Base-by-base conservation (phyloP, 2,113 vertebrate genomes). In the Podarcis raffonei region DNA sequence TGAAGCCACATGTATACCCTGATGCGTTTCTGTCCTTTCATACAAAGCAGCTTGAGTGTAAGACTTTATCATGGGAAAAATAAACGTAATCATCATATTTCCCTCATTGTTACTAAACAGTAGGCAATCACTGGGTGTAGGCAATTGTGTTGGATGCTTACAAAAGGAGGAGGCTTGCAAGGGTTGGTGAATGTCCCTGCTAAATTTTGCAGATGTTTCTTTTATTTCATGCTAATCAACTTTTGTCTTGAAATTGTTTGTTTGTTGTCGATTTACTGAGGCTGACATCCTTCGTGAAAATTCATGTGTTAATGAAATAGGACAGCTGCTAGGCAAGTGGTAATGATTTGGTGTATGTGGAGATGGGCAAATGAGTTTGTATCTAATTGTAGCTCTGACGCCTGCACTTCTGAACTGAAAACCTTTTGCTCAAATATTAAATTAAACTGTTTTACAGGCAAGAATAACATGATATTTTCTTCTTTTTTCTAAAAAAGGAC, bases 251-350 rank as follows among this genome's bases (percentile, higher is more conserved):
- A 94, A 94, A 94, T 93, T 92, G 86, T 93, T 95, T 95, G 74
- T 95, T 96, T 92, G 62, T 90, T 93, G 71, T 22, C 16, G 53
- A 86, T 95, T 90, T 93, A 74, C 72, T 92, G 91, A 84, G 37
- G 62, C 69, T 94, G 91, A 94, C 74, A 74, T 86, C 83, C 75
- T 91, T 90, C 90, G 79, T 91, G 90, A 95, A 94, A 93, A 92
- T 89, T 84, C 77, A 85, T 90, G 53, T 94, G 87, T 94, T 94
- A 93, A 92, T 92, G 87, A 93, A 91, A 87, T 86, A 90, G 86
- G 77, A 93, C 92, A 96, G 94, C 93, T 96, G 92, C 89, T 93
- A 86, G 65, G 91, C 88, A 94, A 94, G 95, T 90, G 53, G 42
- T 39, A 95, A 89, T 42, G 69, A 5, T 85, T 92, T 91, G 1